Base-by-base conservation (phyloP, 2,888 invertebrate species). In the Spodoptera exigua region DNA sequence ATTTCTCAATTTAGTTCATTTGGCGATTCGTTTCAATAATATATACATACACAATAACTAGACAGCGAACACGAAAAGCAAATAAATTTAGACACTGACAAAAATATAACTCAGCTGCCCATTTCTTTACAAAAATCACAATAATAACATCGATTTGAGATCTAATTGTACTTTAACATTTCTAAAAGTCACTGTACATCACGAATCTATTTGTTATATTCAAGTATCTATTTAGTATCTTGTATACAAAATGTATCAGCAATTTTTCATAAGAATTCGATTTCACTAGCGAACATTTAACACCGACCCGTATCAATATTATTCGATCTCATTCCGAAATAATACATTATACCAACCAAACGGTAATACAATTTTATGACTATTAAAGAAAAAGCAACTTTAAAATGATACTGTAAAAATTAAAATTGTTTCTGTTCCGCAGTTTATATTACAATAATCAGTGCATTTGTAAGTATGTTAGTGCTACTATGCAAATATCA, bases 111-210 rank as follows among this genome's bases (percentile, higher is more conserved):
- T 34, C 54, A 73, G 46, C 46, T 63, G 76, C 59, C 56, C 56
- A 37, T 41, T 55, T 48, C 37, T 7, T 46, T 35, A 49, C 47
- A 55, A 49, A 68, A 60, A 69, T 53, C 32, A 61, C 65, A 60
- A 66, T 53, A 13, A 57, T 71, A 74, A 71, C 67, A 70, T 78
- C 67, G 70, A 77, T 65, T 73, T 80, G 85, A 87, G 85, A 87
- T 87, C 86, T 81, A 78, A 75, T 83, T 86, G 84, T 87, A 86
- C 85, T 83, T 82, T 76, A 74, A 75, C 59, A 68, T 71, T 64
- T 68, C 59, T 65, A 77, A 74, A 58, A 74, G 47, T 67, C 63
- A 67, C 60, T 74, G 61, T 68, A 75, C 62, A 70, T 74, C 44
- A 71, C 60, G 47, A 59, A 61, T 56, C 36, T 60, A 66, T 54